Base-by-base conservation (phyloP, 37 sponge, comb jelly and placozoan species). In the Hexactinellida sp. region DNA sequence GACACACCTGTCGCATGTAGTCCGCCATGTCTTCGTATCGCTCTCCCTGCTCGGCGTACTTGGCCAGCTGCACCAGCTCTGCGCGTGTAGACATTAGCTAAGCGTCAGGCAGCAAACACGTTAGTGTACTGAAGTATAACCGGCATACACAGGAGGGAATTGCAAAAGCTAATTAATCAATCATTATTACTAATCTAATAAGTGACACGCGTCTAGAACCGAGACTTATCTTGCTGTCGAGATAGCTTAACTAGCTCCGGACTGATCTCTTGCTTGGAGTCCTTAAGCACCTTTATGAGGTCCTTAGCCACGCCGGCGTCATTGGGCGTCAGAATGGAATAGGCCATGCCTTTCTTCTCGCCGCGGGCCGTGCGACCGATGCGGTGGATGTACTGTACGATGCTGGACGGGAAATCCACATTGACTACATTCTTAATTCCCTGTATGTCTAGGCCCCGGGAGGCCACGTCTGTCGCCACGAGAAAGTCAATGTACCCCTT, bases 1-100 rank as follows among this genome's bases (percentile, higher is more conserved):
- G 34, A 1, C 1, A 7, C 1, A 87, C 84, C 85, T 83, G 30
- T 63, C 63, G 38, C 90, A 89, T 89, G 71, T 37, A 83, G 1
- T 83, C 84, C 24, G 82, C 87, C 90, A 89, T 89, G 85, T 89
- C 87, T 38, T 89, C 90, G 38, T 87, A 89, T 36, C 90, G 84
- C 38, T 89, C 90, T 36, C 87, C 90, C 51, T 51, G 55, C 54
- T 89, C 90, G 5, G 90, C 90, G 52, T 82, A 37, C 82, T 89
- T 89, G 25, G 90, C 90, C 54, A 82, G 32, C 36, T 86, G 82
- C 28, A 84, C 13, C 76, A 63, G 76, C 76, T 63, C 76, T n/a
- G 21, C 76, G 16, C 52, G 52, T 47, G 52, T 47, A 9, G 52
- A 47, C 52, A 47, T 47, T 47, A 47, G 9, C n/a, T n/a, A n/a